These are phyloP conservation scores for Busseola fusca DNA, from an alignment of 2,888 invertebrate species.

Conservation along the genomic window DNA sequence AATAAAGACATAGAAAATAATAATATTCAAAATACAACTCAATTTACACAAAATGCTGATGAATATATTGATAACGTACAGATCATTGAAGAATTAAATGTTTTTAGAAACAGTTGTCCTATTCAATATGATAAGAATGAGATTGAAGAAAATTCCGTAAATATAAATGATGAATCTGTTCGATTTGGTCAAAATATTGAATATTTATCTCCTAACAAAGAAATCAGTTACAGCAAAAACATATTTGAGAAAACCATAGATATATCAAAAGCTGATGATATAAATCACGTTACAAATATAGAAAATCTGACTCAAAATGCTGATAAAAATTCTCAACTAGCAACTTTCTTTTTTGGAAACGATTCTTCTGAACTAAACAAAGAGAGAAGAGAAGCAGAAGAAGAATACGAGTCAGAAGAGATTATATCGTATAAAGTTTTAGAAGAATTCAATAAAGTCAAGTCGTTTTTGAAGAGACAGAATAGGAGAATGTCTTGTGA, in stretches of 20 bases:
- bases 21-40: not conserved
- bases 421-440: constrained; percentile 79
- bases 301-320: constrained; percentile 1
- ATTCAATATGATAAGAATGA: not conserved
- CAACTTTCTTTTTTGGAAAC: not conserved
- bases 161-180: not conserved
- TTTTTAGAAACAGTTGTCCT: not conserved
- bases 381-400: constrained; percentile 22
- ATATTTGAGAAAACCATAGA: not conserved
- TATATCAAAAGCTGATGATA: not conserved
- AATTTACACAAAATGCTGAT: constrained; percentile 42
- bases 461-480: constrained; percentile 67
- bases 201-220: not conserved
- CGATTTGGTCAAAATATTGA: not conserved
- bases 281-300: not conserved
- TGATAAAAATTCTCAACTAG: not conserved
- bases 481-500: constrained; percentile 60
- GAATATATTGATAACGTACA: constrained; percentile 45
- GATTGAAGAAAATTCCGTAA: not conserved
- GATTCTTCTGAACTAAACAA: constrained; percentile 8
- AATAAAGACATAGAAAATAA: constrained; percentile 6
- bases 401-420: constrained; percentile 42
- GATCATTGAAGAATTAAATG: constrained; percentile 6
- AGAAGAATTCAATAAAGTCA: constrained; percentile 78
- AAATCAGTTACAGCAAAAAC: not conserved